Conservation (phyloP, 2,113 vertebrate species). For the Todiramphus chloris region DNA sequence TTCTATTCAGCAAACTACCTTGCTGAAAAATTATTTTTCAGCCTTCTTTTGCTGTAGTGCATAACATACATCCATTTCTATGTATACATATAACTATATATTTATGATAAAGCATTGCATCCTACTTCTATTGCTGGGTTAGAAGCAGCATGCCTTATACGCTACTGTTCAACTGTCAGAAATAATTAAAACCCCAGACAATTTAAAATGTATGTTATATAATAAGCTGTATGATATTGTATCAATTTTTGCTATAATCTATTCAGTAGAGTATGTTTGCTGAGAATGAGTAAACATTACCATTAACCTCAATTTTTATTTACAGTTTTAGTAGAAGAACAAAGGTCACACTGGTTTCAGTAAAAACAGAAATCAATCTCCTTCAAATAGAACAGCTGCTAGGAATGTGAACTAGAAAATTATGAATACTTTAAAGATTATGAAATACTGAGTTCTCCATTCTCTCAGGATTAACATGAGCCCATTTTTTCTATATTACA, state of each 20-base stretch:
- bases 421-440: background rate
- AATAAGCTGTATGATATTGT: background rate
- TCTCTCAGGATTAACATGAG: background rate
- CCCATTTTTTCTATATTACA: background rate
- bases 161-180: background rate
- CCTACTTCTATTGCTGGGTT: background rate
- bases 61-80: background rate
- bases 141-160: background rate
- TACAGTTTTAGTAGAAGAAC: background rate
- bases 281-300: background rate
- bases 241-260: background rate
- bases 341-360: background rate
- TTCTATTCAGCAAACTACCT: background rate
- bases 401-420: background rate
- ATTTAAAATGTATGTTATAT: background rate
- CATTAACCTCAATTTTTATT: conserved; percentile 18
- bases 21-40: background rate
- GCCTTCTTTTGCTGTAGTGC: background rate
- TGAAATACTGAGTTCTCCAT: background rate
- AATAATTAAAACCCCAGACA: background rate
- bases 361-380: background rate
- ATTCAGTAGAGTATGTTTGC: background rate
- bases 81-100: background rate
- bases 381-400: background rate
- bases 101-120: background rate